Percentiles rank a stretch among this genome's conserved stretches.
Conservation (phyloP, 2,888 invertebrate genomes). For the Metacarcinus magister region DNA sequence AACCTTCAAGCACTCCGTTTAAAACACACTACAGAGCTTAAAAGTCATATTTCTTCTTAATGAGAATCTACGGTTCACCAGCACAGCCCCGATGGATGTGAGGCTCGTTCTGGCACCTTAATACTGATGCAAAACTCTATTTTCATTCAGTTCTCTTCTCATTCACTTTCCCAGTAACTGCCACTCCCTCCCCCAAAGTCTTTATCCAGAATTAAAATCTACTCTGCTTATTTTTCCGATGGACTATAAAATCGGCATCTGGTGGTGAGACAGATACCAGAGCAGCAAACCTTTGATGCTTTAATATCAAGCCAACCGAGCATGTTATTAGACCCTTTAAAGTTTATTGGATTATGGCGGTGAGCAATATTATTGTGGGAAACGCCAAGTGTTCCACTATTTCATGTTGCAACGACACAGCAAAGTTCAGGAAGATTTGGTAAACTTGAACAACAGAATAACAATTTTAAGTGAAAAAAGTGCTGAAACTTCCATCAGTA, state of each 20-base stretch:
- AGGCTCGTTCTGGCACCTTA: neutral
- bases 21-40: neutral
- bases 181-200: neutral
- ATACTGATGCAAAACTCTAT: neutral
- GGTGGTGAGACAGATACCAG: neutral
- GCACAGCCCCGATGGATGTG: neutral
- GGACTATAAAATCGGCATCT: neutral
- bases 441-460: slow-evolving; percentile 27
- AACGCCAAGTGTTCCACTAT: neutral
- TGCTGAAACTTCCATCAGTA: neutral
- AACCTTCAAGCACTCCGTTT: neutral
- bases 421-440: neutral
- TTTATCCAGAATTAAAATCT: neutral
- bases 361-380: slow-evolving; percentile 1
- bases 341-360: slow-evolving; percentile 45
- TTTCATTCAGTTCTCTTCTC: neutral
- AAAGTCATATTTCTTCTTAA: neutral
- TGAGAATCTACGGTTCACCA: neutral
- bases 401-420: neutral
- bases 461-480: neutral
- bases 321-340: slow-evolving; percentile 31
- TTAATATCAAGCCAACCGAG: slow-evolving; percentile 7
- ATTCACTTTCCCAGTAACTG: neutral
- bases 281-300: slow-evolving; percentile 20
- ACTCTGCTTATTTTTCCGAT: neutral